phyloP scores from a whole-genome alignment of 2,113 vertebrate species.

The Todiramphus chloris region DNA sequence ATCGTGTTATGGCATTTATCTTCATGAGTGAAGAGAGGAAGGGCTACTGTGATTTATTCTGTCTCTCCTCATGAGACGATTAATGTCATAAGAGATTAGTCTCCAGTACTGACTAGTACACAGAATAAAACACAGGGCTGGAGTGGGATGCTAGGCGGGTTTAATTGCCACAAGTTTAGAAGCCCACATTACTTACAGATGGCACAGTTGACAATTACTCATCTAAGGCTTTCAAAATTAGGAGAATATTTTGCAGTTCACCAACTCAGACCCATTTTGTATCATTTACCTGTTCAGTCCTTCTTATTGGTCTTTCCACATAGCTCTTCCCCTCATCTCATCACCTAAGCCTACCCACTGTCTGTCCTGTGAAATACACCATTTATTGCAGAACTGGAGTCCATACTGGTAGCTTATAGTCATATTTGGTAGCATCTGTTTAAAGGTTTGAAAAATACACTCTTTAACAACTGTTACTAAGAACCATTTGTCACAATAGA shows the following conservation, averaged over 20 bases:
- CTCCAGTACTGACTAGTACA: conserved; percentile 33
- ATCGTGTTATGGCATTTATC: conserved; percentile 69
- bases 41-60: conserved; percentile 65
- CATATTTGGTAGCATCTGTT: background rate
- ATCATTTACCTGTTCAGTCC: background rate
- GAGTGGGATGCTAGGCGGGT: conserved; percentile 35
- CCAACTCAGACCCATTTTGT: conserved; percentile 13
- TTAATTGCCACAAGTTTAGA: conserved; percentile 49
- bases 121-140: conserved; percentile 9
- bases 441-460: background rate
- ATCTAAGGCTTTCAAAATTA: conserved; percentile 45
- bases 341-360: conserved; percentile 4
- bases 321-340: background rate
- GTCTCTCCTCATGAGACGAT: conserved; percentile 51
- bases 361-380: background rate
- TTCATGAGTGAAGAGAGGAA: conserved; percentile 66
- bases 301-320: background rate
- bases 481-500: background rate
- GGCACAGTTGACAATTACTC: conserved; percentile 45
- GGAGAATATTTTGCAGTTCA: conserved; percentile 18
- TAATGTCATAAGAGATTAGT: conserved; percentile 66
- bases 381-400: background rate
- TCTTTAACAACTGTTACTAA: background rate
- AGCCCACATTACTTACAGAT: conserved; percentile 41
- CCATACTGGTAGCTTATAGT: background rate